These are phyloP conservation scores for Spatulosminthurus flaviceps DNA, from an alignment of 2,888 invertebrate genomes.

Conservation along the genomic window DNA sequence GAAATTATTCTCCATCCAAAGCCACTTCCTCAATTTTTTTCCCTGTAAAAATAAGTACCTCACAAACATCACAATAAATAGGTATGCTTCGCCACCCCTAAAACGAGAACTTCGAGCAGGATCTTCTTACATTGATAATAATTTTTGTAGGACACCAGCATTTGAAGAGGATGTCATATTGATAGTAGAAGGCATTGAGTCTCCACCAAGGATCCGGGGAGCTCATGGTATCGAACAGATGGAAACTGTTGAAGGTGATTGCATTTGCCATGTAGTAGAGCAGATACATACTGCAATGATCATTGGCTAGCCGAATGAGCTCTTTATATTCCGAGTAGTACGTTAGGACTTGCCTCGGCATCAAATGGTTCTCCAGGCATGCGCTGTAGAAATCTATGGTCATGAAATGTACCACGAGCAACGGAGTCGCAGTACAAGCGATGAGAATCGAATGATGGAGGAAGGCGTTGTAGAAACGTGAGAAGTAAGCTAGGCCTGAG, in stretches of 20 bases:
- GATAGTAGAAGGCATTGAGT: conserved; percentile 15
- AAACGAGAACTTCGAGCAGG: no score
- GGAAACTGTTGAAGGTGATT: conserved; percentile 15
- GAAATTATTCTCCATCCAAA: no score
- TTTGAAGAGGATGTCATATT: not conserved
- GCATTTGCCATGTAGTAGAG: conserved; percentile 16
- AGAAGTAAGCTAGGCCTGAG: not conserved
- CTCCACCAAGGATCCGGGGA: not conserved
- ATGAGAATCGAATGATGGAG: conserved; percentile 8
- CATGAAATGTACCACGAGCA: not conserved
- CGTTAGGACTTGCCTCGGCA: not conserved
- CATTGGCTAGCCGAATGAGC: not conserved
- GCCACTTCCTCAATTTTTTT: no score
- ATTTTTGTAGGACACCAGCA: not conserved
- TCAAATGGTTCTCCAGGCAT: not conserved
- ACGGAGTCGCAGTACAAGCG: not conserved
- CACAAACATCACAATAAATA: no score
- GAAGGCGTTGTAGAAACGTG: not conserved
- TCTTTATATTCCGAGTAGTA: conserved; percentile 10
- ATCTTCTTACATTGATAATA: conserved; percentile 1
- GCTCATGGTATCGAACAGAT: conserved; percentile 23
- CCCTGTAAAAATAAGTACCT: no score
- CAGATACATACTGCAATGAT: not conserved
- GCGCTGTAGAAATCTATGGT: not conserved
- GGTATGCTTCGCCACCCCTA: no score